Conservation (phyloP, 2,113 vertebrate species). For the Aspidoscelis tigris region DNA sequence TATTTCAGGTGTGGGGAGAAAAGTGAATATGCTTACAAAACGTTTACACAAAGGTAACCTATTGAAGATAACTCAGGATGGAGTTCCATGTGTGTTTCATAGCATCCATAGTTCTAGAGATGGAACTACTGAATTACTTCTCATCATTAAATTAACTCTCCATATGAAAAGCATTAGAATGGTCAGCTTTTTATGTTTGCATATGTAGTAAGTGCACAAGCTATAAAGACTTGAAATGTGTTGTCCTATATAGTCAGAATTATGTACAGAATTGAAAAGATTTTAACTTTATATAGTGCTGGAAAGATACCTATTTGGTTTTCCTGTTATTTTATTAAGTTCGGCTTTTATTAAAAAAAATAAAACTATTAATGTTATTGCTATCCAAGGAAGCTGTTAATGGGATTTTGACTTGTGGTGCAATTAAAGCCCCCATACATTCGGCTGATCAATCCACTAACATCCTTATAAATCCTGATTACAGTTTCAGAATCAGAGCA, state of each 20-base stretch:
- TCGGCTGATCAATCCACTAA: background rate
- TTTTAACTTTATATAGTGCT: fast-evolving
- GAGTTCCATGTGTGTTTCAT: background rate
- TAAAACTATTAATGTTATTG: background rate
- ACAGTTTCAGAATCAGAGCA: background rate
- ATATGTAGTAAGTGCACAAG: background rate
- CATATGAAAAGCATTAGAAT: slow-evolving; percentile 44
- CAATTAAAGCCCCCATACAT: slow-evolving; percentile 13
- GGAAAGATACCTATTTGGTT: fast-evolving
- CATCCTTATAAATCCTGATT: background rate
- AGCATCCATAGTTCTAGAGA: background rate
- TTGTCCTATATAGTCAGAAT: slow-evolving; percentile 31
- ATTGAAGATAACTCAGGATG: background rate
- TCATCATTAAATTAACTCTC: background rate
- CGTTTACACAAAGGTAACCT: background rate
- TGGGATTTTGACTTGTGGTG: background rate
- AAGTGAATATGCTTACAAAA: background rate
- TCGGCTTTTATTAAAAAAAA: fast-evolving
- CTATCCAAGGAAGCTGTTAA: background rate
- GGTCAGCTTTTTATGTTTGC: slow-evolving; percentile 40
- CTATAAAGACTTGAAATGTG: slow-evolving; percentile 34
- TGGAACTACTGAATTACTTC: background rate
- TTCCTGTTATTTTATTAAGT: background rate
- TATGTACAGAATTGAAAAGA: background rate
- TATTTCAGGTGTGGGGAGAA: background rate